Evolutionary conservation across 2,797 vertebrate species (phyloP), one percentile per base, ranked within the genome.

Genomic region (Aldrovandia affinis): DNA sequence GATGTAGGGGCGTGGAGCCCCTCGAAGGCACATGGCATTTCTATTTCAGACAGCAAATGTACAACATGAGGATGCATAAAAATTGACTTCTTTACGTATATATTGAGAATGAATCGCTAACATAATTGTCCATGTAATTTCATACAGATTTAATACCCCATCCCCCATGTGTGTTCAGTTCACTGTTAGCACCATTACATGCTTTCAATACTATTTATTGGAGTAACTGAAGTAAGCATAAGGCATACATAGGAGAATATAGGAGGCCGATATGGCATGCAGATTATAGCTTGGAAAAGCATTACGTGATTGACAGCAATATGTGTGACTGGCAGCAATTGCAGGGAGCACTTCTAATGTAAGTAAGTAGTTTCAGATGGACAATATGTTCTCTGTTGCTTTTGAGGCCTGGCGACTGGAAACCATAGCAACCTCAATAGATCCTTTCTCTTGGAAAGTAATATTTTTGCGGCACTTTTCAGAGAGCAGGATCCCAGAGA

Each of bases 361-460:
- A 73, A 73, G 89, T 89, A 92, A 89, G 90, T 78, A 89, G 88
- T 89, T 84, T 90, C 57, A 88, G 90, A 82, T 10, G 9, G n/a
- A n/a, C 33, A 25, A 2, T 12, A 6, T 82, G 42, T 73, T 73
- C n/a, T 39, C 12, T 36, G 6, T 89, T 86, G 90, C 89, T 91
- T 91, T 88, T 90, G 79, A 90, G 90, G 88, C 85, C 80, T 5
- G 89, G 88, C 89, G 91, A 91, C 89, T 89, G 86, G 91, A 90
- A 95, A 91, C 92, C 92, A 94, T 93, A 90, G 92, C 91, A 94
- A 94, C 92, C 82, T 87, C 86, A 88, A 85, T 81, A 89, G 88
- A 86, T 87, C 89, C 90, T 89, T 89, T 89, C 84, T 87, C 2
- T 39, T 89, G 86, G 88, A 89, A 89, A 85, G 2, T 81, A 80